These are phyloP conservation scores for Chaetodon trifasciatus DNA, from an alignment of 2,797 vertebrate genomes.

Conservation along the genomic window DNA sequence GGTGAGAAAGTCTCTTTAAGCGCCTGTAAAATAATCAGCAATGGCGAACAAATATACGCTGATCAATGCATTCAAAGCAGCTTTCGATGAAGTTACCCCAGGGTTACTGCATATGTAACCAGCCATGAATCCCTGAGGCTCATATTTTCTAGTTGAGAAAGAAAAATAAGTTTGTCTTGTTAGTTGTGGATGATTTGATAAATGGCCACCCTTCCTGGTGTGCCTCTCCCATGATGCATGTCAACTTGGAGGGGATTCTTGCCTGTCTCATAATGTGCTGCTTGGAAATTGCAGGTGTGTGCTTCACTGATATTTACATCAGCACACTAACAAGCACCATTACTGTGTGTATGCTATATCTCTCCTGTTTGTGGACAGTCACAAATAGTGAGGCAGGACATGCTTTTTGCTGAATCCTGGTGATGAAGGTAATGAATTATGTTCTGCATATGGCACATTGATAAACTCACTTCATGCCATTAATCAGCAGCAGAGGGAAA, in stretches of 20 bases:
- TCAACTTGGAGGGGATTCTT: constrained; percentile 67
- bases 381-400: constrained; percentile 63
- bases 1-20: constrained; percentile 26
- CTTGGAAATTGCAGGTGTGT: constrained; percentile 75
- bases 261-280: constrained; percentile 64
- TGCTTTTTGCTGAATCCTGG: constrained; percentile 69
- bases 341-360: constrained; percentile 32
- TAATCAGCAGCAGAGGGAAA: constrained; percentile 85
- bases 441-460: constrained; percentile 82
- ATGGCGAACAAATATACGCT: constrained; percentile 34
- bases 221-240: constrained; percentile 69
- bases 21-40: constrained; percentile 43
- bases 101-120: constrained; percentile 59
- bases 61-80: constrained; percentile 58
- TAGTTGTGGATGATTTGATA: constrained; percentile 76
- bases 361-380: constrained; percentile 38
- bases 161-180: constrained; percentile 70
- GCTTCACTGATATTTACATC: constrained; percentile 86
- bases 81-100: constrained; percentile 41
- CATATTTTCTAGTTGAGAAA: constrained; percentile 57
- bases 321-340: constrained; percentile 86
- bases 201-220: constrained; percentile 59
- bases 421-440: constrained; percentile 89
- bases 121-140: constrained; percentile 59
- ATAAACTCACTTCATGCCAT: constrained; percentile 87